A percentile compares a stretch with the other conserved stretches of the same genome.
Conservation (phyloP, 2,888 invertebrate genomes). For the Cheilosia variabilis region DNA sequence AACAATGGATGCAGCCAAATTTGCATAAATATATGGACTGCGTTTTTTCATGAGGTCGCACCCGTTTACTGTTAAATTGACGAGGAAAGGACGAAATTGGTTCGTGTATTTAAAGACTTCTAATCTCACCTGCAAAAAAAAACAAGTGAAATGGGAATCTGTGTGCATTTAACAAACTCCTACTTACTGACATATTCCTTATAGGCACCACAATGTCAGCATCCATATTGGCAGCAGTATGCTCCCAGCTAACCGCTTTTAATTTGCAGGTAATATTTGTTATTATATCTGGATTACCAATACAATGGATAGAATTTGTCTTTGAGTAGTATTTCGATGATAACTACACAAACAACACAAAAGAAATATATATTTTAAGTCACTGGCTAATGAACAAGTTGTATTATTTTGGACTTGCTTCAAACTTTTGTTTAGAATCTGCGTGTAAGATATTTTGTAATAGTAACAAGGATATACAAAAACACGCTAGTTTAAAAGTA, state of each 20-base stretch:
- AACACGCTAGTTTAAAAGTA: too few relatives aligned
- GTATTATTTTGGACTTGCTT: too few relatives aligned
- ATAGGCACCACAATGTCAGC: neutral
- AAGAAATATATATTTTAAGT: neutral
- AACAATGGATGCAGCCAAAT: neutral
- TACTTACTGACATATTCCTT: conserved; percentile 5
- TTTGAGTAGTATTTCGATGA: neutral
- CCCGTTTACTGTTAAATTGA: neutral
- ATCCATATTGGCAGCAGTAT: neutral
- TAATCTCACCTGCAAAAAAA: neutral
- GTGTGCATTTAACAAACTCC: neutral
- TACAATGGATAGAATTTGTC: neutral
- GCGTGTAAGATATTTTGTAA: too few relatives aligned
- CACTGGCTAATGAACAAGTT: too few relatives aligned
- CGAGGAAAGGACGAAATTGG: conserved; percentile 9
- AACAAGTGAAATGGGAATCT: neutral
- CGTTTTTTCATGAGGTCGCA: neutral
- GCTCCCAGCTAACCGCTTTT: conserved; percentile 19
- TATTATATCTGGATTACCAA: neutral
- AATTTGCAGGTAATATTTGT: conserved; percentile 5
- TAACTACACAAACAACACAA: neutral
- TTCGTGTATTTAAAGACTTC: conserved; percentile 7
- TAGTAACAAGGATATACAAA: too few relatives aligned
- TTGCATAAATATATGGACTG: neutral
- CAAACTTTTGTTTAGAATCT: too few relatives aligned